These are phyloP conservation scores for Chloromyia formosa DNA, from an alignment of 2,888 invertebrate genomes.

Conservation along the genomic window DNA sequence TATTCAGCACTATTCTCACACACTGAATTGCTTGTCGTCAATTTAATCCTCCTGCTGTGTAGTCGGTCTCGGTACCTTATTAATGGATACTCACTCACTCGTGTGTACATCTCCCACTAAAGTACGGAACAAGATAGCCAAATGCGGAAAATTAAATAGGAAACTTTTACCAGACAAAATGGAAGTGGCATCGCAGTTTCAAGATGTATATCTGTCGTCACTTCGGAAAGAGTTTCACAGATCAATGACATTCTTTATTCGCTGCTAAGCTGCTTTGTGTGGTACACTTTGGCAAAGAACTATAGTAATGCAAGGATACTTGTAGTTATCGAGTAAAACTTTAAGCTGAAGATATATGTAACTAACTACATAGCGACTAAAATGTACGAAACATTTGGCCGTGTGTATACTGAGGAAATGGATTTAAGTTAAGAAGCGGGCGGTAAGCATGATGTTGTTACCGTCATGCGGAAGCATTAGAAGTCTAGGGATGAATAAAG, in stretches of 20 bases:
- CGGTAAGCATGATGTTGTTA: constrained; percentile 37
- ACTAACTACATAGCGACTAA: neutral
- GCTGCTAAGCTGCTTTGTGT: neutral
- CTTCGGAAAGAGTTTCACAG: constrained; percentile 4
- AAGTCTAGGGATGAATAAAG: neutral
- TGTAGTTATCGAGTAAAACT: neutral
- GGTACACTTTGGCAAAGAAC: constrained; percentile 14
- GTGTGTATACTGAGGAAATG: constrained; percentile 7
- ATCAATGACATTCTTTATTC: constrained; percentile 37
- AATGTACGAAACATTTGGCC: neutral
- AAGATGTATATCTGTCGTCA: neutral
- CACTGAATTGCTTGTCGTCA: neutral
- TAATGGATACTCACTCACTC: neutral
- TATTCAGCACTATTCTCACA: neutral
- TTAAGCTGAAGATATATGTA: too few species aligned
- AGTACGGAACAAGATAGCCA: constrained; percentile 12
- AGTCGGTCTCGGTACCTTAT: neutral
- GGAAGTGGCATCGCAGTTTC: neutral
- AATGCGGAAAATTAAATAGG: constrained; percentile 39
- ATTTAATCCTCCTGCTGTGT: neutral
- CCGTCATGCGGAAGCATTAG: constrained; percentile 24
- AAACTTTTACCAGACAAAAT: constrained; percentile 30
- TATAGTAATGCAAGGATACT: neutral
- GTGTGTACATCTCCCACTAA: neutral
- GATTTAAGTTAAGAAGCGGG: constrained; percentile 26